These are phyloP conservation scores for Natator depressus DNA, from an alignment of 2,113 vertebrate species.

Conservation along the genomic window DNA sequence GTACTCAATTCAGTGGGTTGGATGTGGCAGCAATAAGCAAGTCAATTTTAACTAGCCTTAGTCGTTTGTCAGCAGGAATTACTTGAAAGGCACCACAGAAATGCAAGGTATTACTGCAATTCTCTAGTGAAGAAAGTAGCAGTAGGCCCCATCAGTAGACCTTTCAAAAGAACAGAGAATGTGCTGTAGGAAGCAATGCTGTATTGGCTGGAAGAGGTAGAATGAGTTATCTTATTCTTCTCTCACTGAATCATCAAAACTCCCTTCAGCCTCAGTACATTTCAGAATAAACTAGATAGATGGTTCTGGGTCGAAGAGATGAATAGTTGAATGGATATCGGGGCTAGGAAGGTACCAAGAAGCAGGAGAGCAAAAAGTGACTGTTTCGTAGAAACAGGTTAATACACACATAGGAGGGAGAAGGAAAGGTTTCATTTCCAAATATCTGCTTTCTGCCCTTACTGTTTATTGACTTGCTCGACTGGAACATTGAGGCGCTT, in stretches of 20 bases:
- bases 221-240: not conserved
- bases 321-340: fast-evolving
- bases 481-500: slow-evolving; percentile 80
- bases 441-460: not conserved
- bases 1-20: fast-evolving
- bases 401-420: fast-evolving
- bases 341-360: fast-evolving
- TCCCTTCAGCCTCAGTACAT: not conserved
- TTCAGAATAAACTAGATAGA: not conserved
- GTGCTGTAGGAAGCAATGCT: not conserved
- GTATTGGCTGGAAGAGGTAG: not conserved
- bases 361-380: not conserved
- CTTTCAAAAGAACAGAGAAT: not conserved
- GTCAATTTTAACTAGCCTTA: not conserved
- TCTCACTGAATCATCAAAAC: not conserved
- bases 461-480: slow-evolving; percentile 80
- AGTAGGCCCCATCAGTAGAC: not conserved
- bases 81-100: not conserved
- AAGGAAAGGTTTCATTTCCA: not conserved
- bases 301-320: not conserved
- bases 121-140: not conserved
- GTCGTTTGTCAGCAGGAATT: not conserved
- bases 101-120: not conserved
- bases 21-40: not conserved
- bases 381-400: fast-evolving